A percentile compares a stretch with the other conserved stretches of the same genome.
phyloP scores from a whole-genome alignment of 2,797 vertebrate species.

The Chelidonichthys spinosus region DNA sequence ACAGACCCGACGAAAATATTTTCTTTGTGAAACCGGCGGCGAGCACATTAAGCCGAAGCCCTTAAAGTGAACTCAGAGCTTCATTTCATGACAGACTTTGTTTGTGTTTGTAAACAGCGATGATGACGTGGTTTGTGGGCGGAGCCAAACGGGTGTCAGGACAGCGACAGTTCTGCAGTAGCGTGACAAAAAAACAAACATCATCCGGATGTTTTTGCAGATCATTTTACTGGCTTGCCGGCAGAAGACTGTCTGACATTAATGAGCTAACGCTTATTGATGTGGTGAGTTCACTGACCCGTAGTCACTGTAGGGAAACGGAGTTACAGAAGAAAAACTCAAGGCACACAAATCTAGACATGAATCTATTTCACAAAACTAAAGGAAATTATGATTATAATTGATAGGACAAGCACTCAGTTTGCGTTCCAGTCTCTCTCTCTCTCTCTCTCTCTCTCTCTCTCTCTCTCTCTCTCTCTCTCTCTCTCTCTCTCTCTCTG shows the following conservation, averaged over 20 bases:
- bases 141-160: no score
- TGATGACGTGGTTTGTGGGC: no score
- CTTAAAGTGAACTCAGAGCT: neutral
- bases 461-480: slow-evolving; percentile 17
- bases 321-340: neutral
- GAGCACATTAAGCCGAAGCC: neutral
- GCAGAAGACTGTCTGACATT: no score
- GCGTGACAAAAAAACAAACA: no score
- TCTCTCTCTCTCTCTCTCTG: slow-evolving; percentile 14
- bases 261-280: no score
- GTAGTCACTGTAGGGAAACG: no score
- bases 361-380: neutral
- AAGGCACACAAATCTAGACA: neutral
- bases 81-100: neutral
- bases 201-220: no score
- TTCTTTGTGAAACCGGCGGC: neutral
- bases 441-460: neutral
- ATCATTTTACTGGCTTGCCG: no score
- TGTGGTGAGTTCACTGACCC: no score
- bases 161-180: no score
- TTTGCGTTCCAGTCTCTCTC: neutral
- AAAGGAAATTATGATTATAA: neutral
- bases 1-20: neutral
- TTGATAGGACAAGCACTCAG: neutral
- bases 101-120: no score